A percentile compares a stretch with the other conserved stretches of the same genome.
These are phyloP conservation scores for Hydrocynus forskahlii DNA, from an alignment of 2,797 vertebrate species.

Conservation along the genomic window DNA sequence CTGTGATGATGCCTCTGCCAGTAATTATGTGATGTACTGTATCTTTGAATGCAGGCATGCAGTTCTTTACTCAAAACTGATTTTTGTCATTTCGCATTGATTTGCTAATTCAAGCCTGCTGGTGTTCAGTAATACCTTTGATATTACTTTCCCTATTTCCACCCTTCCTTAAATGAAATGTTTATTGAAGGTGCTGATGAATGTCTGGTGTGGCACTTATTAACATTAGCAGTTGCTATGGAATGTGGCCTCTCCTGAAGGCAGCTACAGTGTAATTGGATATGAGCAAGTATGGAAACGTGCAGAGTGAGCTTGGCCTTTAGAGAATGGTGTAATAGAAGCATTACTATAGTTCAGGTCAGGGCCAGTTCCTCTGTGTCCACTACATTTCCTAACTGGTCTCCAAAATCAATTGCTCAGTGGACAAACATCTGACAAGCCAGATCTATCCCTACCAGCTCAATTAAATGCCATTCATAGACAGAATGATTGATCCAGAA, in stretches of 20 bases:
- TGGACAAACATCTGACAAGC: constrained; percentile 64
- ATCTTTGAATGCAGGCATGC: too few species aligned
- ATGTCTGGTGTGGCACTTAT: not conserved
- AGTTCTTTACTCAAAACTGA: not conserved
- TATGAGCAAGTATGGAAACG: constrained; percentile 30
- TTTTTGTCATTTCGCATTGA: not conserved
- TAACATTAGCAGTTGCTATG: constrained; percentile 16
- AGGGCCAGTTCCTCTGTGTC: constrained; percentile 56
- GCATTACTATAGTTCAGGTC: constrained; percentile 54
- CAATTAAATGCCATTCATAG: constrained; percentile 63
- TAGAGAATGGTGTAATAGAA: constrained; percentile 41
- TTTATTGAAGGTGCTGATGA: too few species aligned
- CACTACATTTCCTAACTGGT: constrained; percentile 53
- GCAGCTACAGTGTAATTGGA: constrained; percentile 25
- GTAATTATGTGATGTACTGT: too few species aligned
- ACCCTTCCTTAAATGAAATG: too few species aligned
- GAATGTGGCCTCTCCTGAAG: not conserved
- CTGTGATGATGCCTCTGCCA: too few species aligned
- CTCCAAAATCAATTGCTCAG: constrained; percentile 59
- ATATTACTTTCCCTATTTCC: too few species aligned
- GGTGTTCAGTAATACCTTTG: too few species aligned
- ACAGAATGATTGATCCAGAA: constrained; percentile 59
- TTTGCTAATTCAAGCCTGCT: not conserved
- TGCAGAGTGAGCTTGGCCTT: constrained; percentile 39
- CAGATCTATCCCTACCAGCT: constrained; percentile 61